Base-by-base conservation (phyloP, 2,888 invertebrate species). In the Drosophila parthenogenetica region DNA sequence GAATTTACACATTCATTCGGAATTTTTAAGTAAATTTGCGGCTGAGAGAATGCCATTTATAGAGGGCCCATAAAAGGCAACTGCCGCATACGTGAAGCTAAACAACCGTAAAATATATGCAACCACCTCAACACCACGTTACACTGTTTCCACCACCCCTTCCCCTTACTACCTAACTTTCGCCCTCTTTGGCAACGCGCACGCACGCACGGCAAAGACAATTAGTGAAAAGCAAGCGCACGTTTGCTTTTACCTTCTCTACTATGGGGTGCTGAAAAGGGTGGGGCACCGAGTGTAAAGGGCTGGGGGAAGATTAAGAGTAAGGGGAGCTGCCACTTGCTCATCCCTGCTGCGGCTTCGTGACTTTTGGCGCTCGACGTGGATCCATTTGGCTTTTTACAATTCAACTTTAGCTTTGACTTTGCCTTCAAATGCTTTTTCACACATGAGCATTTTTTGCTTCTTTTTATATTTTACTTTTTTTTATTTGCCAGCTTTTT, bases 41-140 rank as follows among this genome's bases (percentile, higher is more conserved):
- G 73, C 65, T 58, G 73, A 54, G 69, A 57, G 61, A 58, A 48
- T 54, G 78, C 55, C 73, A 50, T 79, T 77, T 48, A 67, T 48
- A 67, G 73, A 73, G 67, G 73, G 42, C 60, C 71, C 59, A 79
- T 82, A 85, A 87, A 84, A 70, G 74, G 70, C 82, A 87, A 87
- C 85, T 87, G 82, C 72, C 66, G 72, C 75, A 79, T 77, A 81
- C 87, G 87, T 79, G 82, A 68, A 49, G 87, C 87, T 81, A 83
- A 87, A 85, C 85, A 87, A 79, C 82, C 87, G 85, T 87, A 73
- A 83, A 83, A 85, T 87, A 77, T 83, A 86, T 82, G 83, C 83
- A 82, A 43, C 57, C 74, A 65, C 57, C 61, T 62, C 62, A 59
- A 39, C 25, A 51, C 19, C 48, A 48, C 54, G n/a, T 40, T 25